Evolutionary conservation across 1,140 invertebrate genomes (phyloP), one percentile per base, ranked within the genome.

Genomic region (Eciton burchellii): DNA sequence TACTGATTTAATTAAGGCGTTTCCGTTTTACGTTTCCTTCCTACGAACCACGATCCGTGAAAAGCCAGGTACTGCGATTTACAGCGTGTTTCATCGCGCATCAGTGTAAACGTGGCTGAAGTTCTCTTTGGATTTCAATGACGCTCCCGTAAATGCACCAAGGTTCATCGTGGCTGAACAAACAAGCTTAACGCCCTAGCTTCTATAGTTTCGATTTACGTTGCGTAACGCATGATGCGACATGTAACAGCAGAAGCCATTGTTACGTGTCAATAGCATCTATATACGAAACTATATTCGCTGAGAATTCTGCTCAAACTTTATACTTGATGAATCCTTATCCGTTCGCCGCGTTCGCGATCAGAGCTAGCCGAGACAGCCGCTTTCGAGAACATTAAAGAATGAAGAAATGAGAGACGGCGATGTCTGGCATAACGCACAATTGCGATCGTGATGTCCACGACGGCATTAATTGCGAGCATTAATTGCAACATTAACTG

Each of bases 201-300:
- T 86, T 85, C 79, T 73, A 77, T 72, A 76, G 77, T 77, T 86
- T 86, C 49, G 45, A 16, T 57, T 54, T 65, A 21, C 12, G 57
- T 86, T 86, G 74, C 79, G 79, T 70, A 86, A 86, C 79, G 5
- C 56, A 35, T 35, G 21, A 19, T 56, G 74, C 62, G 6, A 6
- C 24, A 41, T 84, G 57, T 49, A 43, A 56, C 71, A 56, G 63
- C 77, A 82, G 24, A 76, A 82, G 57, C 63, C 56, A 82, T 74
- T 66, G 66, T 82, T 68, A 21, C n/a, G 24, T 26, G 43, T 73
- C 54, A 66, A 77, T 29, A 79, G 47, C 43, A 35, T n/a, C n/a
- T n/a, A n/a, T 16, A 49, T 41, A 74, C 2, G 6, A 6, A 35
- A 35, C 35, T 35, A 6, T 29, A 63, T 14, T 56, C n/a, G 43